Evolutionary conservation across 2,888 invertebrate species (phyloP).

Genomic region (Pristionchus entomophagus): DNA sequence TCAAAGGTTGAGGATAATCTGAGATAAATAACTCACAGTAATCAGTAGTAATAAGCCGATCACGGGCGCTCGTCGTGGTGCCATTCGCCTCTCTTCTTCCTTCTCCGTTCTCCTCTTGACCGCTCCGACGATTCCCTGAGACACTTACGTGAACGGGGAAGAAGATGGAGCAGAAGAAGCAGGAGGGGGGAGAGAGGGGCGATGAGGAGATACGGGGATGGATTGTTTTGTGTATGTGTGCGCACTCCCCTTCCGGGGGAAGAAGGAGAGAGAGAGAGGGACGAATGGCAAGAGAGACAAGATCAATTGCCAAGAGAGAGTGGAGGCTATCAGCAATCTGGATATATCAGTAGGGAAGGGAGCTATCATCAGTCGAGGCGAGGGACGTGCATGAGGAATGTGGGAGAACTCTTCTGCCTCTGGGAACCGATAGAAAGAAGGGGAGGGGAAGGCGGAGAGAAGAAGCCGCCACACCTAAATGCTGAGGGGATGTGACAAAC

Average conservation of each 20-base stretch:
- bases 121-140: neutral
- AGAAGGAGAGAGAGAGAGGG: neutral
- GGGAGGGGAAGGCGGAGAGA: neutral
- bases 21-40: neutral
- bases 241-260: neutral
- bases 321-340: neutral
- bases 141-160: neutral
- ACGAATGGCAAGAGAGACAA: neutral
- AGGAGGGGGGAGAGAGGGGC: neutral
- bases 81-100: neutral
- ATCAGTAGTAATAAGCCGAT: neutral
- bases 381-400: neutral
- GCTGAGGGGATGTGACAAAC: conserved; percentile 13
- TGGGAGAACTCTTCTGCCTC: conserved; percentile 15
- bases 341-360: neutral
- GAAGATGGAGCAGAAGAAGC: neutral
- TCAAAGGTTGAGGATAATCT: no score
- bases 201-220: neutral
- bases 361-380: neutral
- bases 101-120: conserved; percentile 7
- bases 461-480: conserved; percentile 16
- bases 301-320: neutral
- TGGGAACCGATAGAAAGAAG: neutral
- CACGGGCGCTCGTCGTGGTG: neutral
- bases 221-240: conserved; percentile 18